Evolutionary conservation across 2,888 invertebrate genomes (phyloP), one percentile per base, ranked within the genome.

Genomic region (Eremobia ochroleuca): DNA sequence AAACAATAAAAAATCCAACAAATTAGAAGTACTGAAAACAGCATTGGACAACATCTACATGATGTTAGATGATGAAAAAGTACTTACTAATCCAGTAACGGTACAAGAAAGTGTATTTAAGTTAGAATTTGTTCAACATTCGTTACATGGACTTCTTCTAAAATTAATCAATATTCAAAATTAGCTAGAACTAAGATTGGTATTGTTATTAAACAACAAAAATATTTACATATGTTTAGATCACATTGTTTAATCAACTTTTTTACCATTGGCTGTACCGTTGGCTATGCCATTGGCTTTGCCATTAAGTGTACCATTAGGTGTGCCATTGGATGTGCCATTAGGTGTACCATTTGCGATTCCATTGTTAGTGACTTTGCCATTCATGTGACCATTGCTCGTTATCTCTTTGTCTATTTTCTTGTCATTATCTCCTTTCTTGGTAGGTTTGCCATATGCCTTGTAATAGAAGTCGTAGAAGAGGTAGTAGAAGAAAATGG

Each of bases 401-500:
- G 88, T 74, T 69, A 89, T 81, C 73, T 85, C 86, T 81, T 86
- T 91, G 5, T 82, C 83, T 4, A 28, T 79, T 68, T 90, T 93
- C 79, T 92, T 94, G 15, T 94, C 92, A 3, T 83, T 37, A 21
- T 31, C 64, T 55, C 66, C 76, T 49, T 86, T 84, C 55, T 86
- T 79, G n/a, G 6, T 92, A 3, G 95, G 93, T 81, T 93, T 95
- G 1, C 95, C 96, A 93, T 98, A 98, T 0, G 98, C 97, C 91
- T 98, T 98, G 89, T 98, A 98, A 95, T 99, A 99, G 97, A 99
- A 99, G 91, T 99, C 98, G 81, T 98, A 98, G 97, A 99, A 99
- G 83, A 99, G 97, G 92, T 98, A 98, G 94, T 99, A 98, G 97
- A 99, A 99, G 97, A 99, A 98, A 73, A 99, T 97, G 18, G 98